Percentiles rank a stretch among this genome's conserved stretches.
phyloP scores from a whole-genome alignment of 2,113 vertebrate genomes.

The Aspidoscelis tigris region DNA sequence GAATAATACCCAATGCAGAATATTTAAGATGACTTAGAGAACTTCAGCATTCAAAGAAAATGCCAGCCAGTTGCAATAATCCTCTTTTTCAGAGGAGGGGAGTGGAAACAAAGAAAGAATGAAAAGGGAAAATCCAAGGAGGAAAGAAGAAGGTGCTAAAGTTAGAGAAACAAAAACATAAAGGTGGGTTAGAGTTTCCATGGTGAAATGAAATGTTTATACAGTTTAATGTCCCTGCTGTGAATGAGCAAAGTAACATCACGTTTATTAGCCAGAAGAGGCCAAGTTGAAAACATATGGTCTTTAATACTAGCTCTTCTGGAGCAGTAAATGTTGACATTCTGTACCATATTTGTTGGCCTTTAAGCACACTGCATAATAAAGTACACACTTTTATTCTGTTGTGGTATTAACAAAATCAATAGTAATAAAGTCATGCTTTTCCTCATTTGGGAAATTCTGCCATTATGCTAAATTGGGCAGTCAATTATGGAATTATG shows the following conservation, averaged over 20 bases:
- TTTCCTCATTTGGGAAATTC: neutral
- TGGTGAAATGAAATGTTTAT: slow-evolving; percentile 52
- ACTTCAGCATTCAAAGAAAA: slow-evolving; percentile 61
- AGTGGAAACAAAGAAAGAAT: neutral
- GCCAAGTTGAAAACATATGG: slow-evolving; percentile 44
- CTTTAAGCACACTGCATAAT: slow-evolving; percentile 43
- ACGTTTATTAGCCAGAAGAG: slow-evolving; percentile 51
- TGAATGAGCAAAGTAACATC: slow-evolving; percentile 46
- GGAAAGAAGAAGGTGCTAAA: slow-evolving; percentile 42
- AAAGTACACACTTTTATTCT: slow-evolving; percentile 45
- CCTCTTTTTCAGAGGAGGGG: slow-evolving; percentile 20
- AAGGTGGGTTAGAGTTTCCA: slow-evolving; percentile 47
- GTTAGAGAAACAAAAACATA: slow-evolving; percentile 53
- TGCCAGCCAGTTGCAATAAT: slow-evolving; percentile 58
- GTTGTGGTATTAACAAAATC: slow-evolving; percentile 37
- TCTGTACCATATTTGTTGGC: slow-evolving; percentile 40
- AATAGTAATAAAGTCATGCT: slow-evolving; percentile 39
- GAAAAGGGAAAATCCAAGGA: neutral
- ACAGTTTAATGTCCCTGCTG: slow-evolving; percentile 37
- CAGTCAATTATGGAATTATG: no score
- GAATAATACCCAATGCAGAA: slow-evolving; percentile 69
- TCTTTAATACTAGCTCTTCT: slow-evolving; percentile 39
- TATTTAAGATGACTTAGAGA: slow-evolving; percentile 64
- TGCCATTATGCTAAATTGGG: no score
- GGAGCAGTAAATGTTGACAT: slow-evolving; percentile 59